Evolutionary conservation across 2,888 invertebrate genomes (phyloP).

Genomic region (Idaea straminata): DNA sequence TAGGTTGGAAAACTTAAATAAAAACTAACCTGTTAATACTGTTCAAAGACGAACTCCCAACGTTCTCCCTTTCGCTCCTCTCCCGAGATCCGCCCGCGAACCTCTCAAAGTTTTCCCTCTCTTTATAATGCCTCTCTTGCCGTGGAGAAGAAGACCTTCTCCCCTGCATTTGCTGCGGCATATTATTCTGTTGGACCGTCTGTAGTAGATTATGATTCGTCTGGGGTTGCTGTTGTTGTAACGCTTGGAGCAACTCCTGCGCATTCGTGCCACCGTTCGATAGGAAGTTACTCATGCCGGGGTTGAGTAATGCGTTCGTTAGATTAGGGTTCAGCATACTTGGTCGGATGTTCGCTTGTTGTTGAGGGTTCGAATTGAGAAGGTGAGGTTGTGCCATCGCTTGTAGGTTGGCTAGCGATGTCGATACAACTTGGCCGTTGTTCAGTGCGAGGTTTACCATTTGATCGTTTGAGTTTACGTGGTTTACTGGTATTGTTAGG

Average conservation of each 20-base stretch:
- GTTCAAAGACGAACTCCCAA: slow-evolving; percentile 81
- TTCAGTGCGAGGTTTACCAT: slow-evolving; percentile 90
- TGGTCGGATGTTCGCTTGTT: slow-evolving; percentile 64
- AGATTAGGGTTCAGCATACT: slow-evolving; percentile 81
- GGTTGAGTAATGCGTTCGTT: slow-evolving; percentile 85
- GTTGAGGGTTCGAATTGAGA: slow-evolving; percentile 81
- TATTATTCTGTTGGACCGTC: slow-evolving; percentile 72
- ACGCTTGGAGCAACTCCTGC: slow-evolving; percentile 87
- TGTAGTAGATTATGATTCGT: slow-evolving; percentile 77
- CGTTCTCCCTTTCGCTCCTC: slow-evolving; percentile 75
- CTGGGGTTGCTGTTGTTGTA: slow-evolving; percentile 81
- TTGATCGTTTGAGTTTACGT: slow-evolving; percentile 87
- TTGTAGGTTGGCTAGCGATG: slow-evolving; percentile 89
- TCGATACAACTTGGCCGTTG: slow-evolving; percentile 92
- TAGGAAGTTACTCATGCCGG: slow-evolving; percentile 85
- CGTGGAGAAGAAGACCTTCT: slow-evolving; percentile 71
- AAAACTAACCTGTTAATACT: slow-evolving; percentile 83
- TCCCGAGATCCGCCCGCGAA: slow-evolving; percentile 72
- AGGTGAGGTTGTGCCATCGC: slow-evolving; percentile 87
- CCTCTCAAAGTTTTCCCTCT: slow-evolving; percentile 71
- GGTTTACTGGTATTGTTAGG: slow-evolving; percentile 95
- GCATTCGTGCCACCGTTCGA: slow-evolving; percentile 84
- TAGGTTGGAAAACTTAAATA: slow-evolving; percentile 7
- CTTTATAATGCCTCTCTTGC: slow-evolving; percentile 73
- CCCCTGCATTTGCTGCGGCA: slow-evolving; percentile 75